Evolutionary conservation across 2,113 vertebrate genomes (phyloP).

Genomic region (Leucosticte australis): DNA sequence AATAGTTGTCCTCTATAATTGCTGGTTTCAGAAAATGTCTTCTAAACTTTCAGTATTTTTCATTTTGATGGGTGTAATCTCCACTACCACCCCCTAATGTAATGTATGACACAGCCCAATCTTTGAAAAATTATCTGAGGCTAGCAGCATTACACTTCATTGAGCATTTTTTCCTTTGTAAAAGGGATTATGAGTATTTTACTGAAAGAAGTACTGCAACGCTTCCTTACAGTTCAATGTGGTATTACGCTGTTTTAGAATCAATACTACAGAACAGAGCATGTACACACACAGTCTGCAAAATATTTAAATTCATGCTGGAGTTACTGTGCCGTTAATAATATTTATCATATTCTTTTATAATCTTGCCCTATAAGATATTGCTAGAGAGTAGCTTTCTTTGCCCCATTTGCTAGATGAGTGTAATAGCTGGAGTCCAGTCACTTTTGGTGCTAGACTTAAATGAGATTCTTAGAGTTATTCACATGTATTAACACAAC

Average conservation of each 20-base stretch:
- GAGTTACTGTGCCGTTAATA: slow-evolving; percentile 1
- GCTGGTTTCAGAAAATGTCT: background rate
- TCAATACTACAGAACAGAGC: background rate
- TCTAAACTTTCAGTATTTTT: background rate
- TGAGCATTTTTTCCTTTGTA: background rate
- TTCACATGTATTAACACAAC: background rate
- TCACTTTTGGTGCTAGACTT: background rate
- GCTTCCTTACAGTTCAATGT: background rate
- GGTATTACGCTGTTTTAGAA: background rate
- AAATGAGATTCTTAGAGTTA: background rate
- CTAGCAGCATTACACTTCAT: background rate
- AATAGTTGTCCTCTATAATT: background rate
- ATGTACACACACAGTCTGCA: background rate
- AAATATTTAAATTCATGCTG: slow-evolving; percentile 12
- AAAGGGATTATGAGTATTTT: background rate
- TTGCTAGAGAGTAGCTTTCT: background rate
- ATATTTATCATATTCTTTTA: background rate
- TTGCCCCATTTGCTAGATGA: slow-evolving; percentile 23
- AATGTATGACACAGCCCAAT: background rate
- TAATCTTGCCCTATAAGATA: background rate
- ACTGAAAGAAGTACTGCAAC: background rate
- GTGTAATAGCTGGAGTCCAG: background rate
- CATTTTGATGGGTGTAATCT: background rate
- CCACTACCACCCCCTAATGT: accelerated
- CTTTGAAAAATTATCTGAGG: background rate